Evolutionary conservation across 2,113 vertebrate genomes (phyloP), one percentile per base, ranked within the genome.

Genomic region (Bubo blakistoni): DNA sequence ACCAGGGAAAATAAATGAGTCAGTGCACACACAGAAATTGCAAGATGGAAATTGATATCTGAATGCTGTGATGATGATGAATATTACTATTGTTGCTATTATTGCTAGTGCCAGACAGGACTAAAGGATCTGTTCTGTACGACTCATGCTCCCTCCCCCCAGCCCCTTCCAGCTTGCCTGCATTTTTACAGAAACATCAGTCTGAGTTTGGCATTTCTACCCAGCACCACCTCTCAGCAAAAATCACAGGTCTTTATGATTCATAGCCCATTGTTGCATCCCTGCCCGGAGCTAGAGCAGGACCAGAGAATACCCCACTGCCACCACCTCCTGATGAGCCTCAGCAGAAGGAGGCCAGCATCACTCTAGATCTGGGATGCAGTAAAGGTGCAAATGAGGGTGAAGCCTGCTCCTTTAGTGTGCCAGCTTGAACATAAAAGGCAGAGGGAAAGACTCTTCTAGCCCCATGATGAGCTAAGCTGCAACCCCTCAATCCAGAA

Each of bases 71-170:
- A 91, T 93, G 91, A 79, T 72, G 90, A 95, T 95, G 93, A 97
- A 95, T 96, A 95, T 97, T 95, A 65, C 95, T 90, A 96, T 94
- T 97, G 93, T 97, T 90, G 89, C 67, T 89, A 34, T 27, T 80
- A 87, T n/a, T 88, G 62, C 87, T 65, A 52, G 36, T 16, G 63
- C 91, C 94, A 94, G 70, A 88, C 66, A 72, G 74, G 62, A 76
- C 89, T 93, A 95, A 92, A 91, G 47, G 74, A 70, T 95, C 87
- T 87, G 67, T 36, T 96, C 89, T 88, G 34, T 80, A 44, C n/a
- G 92, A 82, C 29, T 91, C 51, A 13, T 1, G 8, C 55, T 86
- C 84, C 51, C 55, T 83, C 10, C 54, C 32, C 24, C 18, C 47
- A 47, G 52, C 13, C 81, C 54, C 84, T 85, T 84, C 17, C 61